Evolutionary conservation across 2,113 vertebrate species (phyloP).

Genomic region (Oryzias celebensis): DNA sequence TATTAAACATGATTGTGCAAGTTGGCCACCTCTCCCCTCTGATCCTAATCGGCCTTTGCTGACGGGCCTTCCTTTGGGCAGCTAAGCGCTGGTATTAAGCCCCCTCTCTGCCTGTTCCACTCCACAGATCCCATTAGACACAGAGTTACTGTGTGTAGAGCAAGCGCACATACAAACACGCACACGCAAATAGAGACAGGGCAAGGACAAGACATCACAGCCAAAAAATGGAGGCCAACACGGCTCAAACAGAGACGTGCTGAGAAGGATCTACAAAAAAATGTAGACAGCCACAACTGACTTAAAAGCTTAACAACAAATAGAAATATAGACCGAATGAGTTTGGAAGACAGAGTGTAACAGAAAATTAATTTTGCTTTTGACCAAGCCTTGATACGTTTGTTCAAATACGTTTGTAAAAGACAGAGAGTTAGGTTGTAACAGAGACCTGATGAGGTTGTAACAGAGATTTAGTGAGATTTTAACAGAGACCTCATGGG

Average conservation of each 20-base stretch:
- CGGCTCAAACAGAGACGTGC: conserved; percentile 28
- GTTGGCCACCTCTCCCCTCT: conserved; percentile 66
- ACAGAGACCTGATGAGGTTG: no score
- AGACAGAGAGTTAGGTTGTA: no score
- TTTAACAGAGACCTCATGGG: no score
- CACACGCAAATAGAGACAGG: conserved; percentile 18
- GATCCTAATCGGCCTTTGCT: conserved; percentile 78
- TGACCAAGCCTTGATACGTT: no score
- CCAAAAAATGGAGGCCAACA: conserved; percentile 21
- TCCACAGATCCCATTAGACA: conserved; percentile 79
- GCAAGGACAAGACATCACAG: conserved; percentile 60
- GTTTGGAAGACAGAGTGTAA: no score
- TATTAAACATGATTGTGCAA: conserved; percentile 79
- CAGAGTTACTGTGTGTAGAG: conserved; percentile 66
- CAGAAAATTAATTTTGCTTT: no score
- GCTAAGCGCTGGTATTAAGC: conserved; percentile 76
- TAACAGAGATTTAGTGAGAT: no score
- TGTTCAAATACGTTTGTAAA: no score
- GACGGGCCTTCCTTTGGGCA: conserved; percentile 75
- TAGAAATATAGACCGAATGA: no score
- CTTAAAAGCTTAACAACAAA: no score
- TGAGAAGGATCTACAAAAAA: no score
- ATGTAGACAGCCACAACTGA: no score
- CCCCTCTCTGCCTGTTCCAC: conserved; percentile 76
- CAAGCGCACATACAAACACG: conserved; percentile 42